Conservation (phyloP, 1,140 invertebrate species). For the Cydia fagiglandana region DNA sequence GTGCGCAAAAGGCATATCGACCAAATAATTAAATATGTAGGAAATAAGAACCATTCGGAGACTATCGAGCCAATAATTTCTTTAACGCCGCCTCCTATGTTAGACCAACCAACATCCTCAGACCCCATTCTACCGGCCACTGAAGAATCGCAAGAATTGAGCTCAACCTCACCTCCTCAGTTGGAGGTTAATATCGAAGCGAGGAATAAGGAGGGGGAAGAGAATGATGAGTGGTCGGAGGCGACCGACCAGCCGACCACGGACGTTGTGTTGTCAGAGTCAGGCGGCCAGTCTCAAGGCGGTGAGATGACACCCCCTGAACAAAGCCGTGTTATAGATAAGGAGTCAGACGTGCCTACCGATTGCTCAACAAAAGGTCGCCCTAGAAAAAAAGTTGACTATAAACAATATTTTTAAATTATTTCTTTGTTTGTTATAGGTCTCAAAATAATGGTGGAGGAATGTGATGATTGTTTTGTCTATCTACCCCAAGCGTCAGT, state of each 20-base stretch:
- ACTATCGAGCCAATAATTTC: background rate
- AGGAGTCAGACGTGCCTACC: background rate
- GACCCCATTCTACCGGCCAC: background rate
- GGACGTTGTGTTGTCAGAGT: background rate
- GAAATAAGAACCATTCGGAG: background rate
- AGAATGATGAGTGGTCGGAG: background rate
- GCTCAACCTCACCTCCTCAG: background rate
- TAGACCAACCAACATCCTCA: background rate
- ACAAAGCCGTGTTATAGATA: too few relatives aligned
- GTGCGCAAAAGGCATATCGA: slow-evolving; percentile 32
- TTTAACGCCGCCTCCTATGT: background rate
- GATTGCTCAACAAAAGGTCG: background rate
- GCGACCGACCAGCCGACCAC: background rate
- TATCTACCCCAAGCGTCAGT: too few relatives aligned
- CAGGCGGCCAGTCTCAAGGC: background rate
- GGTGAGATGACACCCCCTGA: too few relatives aligned
- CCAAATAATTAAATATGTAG: slow-evolving; percentile 6
- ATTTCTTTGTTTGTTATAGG: background rate
- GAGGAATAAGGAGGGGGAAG: background rate
- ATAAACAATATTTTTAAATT: slow-evolving; percentile 10
- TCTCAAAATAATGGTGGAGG: too few relatives aligned
- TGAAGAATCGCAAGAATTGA: background rate
- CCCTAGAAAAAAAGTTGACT: background rate
- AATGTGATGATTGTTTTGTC: too few relatives aligned
- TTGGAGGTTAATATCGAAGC: background rate